Conservation (phyloP, 2,888 invertebrate species). For the Dioctria rufipes region DNA sequence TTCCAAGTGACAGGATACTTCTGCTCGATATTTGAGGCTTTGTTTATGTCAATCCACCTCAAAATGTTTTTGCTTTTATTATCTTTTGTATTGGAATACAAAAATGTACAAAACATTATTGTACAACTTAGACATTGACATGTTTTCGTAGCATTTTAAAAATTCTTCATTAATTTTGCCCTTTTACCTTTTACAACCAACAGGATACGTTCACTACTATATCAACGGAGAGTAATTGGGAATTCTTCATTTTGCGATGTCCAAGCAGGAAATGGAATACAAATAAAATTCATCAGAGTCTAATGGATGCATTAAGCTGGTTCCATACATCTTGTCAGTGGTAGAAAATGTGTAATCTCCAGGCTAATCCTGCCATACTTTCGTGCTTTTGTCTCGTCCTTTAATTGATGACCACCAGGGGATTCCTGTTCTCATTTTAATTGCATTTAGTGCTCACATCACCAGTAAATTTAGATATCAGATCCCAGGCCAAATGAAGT, state of each 20-base stretch:
- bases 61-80: not conserved
- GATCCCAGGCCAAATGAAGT: constrained; percentile 39
- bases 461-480: constrained; percentile 44
- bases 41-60: not conserved
- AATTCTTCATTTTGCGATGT: constrained; percentile 23
- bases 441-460: constrained; percentile 51
- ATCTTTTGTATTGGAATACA: not conserved
- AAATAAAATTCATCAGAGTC: not conserved
- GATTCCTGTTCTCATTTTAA: constrained; percentile 45
- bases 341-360: constrained; percentile 22
- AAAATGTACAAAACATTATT: not conserved
- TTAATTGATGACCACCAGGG: constrained; percentile 49
- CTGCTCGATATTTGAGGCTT: constrained; percentile 8
- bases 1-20: not conserved
- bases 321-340: not conserved
- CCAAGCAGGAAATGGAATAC: constrained; percentile 29
- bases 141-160: too few relatives aligned
- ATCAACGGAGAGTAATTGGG: not conserved
- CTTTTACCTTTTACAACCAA: too few relatives aligned
- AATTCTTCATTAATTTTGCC: too few relatives aligned
- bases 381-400: constrained; percentile 45
- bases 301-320: not conserved
- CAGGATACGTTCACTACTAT: not conserved
- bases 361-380: constrained; percentile 46
- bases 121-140: too few relatives aligned